Evolutionary conservation across 2,797 vertebrate species (phyloP), one percentile per base, ranked within the genome.

Genomic region (Coendou prehensilis): DNA sequence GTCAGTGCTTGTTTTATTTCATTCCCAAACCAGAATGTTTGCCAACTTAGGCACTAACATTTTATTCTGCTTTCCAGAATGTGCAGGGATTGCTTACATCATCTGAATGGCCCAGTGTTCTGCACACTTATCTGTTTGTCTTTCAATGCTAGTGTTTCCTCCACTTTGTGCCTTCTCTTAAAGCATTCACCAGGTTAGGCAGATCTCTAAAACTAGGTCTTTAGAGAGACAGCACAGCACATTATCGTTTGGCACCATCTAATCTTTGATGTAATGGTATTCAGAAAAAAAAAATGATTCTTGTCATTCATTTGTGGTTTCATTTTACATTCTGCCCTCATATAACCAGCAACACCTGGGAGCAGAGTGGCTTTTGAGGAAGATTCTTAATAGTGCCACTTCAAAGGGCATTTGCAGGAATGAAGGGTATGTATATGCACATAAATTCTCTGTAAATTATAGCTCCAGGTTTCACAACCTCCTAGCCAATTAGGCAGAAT

Each of bases 221-320:
- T 94, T 26, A 45, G 95, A 87, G 89, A 89, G 84, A 59, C 4
- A 54, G 59, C 69, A n/a, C 9, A 71, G 45, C 57, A 9, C 87
- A 88, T 90, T 84, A 37, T 95, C 93, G 83, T 75, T 80, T 95
- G 94, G 96, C 67, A 94, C 67, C 75, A 63, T 94, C 87, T 91
- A 50, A 89, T 63, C 45, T 92, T 96, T 93, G 94, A 91, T 96
- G 86, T 94, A 90, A 94, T 94, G 81, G 81, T 96, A 88, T 93
- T 96, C 23, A 30, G 93, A 95, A 90, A 97, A 96, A 61, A 82
- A 61, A 82, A 96, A 93, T 69, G 76, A 97, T 85, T 91, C 94
- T 91, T 92, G 91, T 82, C 76, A 61, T 76, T 97, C 95, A 89
- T 95, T 97, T 96, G 95, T 87, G 84, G 94, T 97, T 95, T 96